Evolutionary conservation across 2,113 vertebrate genomes (phyloP).

Genomic region (Periophthalmus modestus): DNA sequence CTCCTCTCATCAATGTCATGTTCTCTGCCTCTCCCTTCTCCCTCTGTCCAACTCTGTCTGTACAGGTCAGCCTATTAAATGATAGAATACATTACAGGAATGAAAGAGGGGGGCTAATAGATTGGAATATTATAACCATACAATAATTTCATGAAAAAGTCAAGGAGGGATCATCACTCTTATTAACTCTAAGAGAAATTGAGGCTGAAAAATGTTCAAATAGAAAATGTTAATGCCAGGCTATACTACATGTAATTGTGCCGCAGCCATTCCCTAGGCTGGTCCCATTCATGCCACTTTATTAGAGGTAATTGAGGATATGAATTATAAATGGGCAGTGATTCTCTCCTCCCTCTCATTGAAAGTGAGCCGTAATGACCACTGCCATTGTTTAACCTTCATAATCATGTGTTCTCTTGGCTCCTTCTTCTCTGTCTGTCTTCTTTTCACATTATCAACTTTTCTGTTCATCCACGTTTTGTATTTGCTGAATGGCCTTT

Average conservation of each 20-base stretch:
- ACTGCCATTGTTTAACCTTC: conserved; percentile 87
- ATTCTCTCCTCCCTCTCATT: conserved; percentile 83
- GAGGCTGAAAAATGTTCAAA: conserved; percentile 99
- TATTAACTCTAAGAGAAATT: conserved; percentile 98
- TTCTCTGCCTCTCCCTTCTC: conserved; percentile 31
- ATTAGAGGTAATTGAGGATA: conserved; percentile 99
- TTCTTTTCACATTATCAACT: conserved; percentile 33
- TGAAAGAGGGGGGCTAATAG: conserved; percentile 84
- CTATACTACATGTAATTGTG: conserved; percentile 95
- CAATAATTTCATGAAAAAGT: conserved; percentile 99
- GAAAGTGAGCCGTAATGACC: conserved; percentile 96
- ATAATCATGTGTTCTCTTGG: conserved; percentile 90
- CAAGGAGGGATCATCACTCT: conserved; percentile 98
- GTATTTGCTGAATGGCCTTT: neutral
- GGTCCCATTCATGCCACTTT: conserved; percentile 87
- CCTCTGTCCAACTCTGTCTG: conserved; percentile 77
- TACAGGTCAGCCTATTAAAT: conserved; percentile 97
- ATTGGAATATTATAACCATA: conserved; percentile 99
- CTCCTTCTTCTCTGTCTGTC: conserved; percentile 37
- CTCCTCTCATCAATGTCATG: conserved; percentile 68
- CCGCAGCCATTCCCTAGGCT: conserved; percentile 88
- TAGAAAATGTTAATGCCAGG: conserved; percentile 98
- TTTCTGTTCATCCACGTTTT: conserved; percentile 17
- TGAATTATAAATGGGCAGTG: conserved; percentile 98
- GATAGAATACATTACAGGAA: conserved; percentile 96